Conservation (phyloP, 2,888 invertebrate species). For the Apoderus coryli region DNA sequence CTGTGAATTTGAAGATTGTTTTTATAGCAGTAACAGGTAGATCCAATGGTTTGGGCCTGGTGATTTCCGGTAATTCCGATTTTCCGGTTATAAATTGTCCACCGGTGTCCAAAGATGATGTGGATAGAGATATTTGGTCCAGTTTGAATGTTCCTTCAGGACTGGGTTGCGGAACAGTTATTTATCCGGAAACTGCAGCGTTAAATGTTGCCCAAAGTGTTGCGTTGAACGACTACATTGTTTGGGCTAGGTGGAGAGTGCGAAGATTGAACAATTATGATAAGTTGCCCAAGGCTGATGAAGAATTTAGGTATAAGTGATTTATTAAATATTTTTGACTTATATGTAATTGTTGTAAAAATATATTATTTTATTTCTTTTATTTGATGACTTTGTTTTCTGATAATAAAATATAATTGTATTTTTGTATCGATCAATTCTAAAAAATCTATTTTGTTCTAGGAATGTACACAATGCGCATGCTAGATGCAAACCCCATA, state of each 20-base stretch:
- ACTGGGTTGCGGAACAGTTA: constrained; percentile 84
- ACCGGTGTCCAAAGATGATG: constrained; percentile 63
- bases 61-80: constrained; percentile 82
- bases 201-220: constrained; percentile 86
- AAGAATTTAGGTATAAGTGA: constrained; percentile 22
- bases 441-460: constrained; percentile 18
- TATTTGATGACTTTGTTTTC: no score
- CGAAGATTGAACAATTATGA: constrained; percentile 68
- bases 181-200: constrained; percentile 89
- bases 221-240: constrained; percentile 66
- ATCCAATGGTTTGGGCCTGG: constrained; percentile 94
- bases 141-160: constrained; percentile 92
- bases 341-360: no score
- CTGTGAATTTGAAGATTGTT: constrained; percentile 50
- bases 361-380: no score
- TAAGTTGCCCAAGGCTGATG: constrained; percentile 58
- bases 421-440: no score
- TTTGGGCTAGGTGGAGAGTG: constrained; percentile 76
- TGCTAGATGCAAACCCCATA: constrained; percentile 45
- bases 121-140: constrained; percentile 81
- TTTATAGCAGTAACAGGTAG: constrained; percentile 94
- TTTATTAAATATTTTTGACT: no score
- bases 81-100: constrained; percentile 97
- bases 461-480: constrained; percentile 81
- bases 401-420: no score